Evolutionary conservation across 2,888 invertebrate species (phyloP), one percentile per base, ranked within the genome.

Genomic region (Proisotoma minuta): DNA sequence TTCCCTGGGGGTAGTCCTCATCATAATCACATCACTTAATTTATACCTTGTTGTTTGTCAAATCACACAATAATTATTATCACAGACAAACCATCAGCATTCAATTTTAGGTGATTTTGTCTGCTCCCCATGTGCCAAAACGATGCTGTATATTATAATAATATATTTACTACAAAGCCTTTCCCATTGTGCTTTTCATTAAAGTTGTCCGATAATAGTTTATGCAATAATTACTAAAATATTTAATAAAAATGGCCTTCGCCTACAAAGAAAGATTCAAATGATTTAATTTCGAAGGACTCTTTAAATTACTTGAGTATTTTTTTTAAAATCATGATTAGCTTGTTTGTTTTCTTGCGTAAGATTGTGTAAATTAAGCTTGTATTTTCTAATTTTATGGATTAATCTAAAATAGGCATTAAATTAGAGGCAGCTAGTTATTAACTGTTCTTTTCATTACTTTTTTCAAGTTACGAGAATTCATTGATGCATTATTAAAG

Each of bases 41-140:
- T n/a, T n/a, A n/a, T n/a, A n/a, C 10, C 20, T 43, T 43, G 43
- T 43, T 43, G 18, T 43, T 34, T 43, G 43, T 43, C 43, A 43
- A 43, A 18, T 43, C 43, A n/a, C 43, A 18, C 43, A 43, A 43
- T 43, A 43, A 43, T 43, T n/a, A n/a, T n/a, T 43, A 43, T 43
- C 43, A n/a, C 43, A 18, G 10, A 5, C 5, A 43, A 43, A 20
- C 5, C 5, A 43, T 43, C 43, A 43, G 43, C 43, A 43, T 43
- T 43, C 43, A 18, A 15, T 43, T 43, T n/a, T n/a, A n/a, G n/a
- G 43, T 43, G 5, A 20, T 43, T 20, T 5, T 34, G 34, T 34
- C 34, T 34, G 8, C 15, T 34, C 15, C 10, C 43, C 43, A 43
- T 43, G 18, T 43, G 43, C 20, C 43, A 43, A n/a, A n/a, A n/a